Base-by-base conservation (phyloP, 2,113 vertebrate genomes). In the Microtus montanus region DNA sequence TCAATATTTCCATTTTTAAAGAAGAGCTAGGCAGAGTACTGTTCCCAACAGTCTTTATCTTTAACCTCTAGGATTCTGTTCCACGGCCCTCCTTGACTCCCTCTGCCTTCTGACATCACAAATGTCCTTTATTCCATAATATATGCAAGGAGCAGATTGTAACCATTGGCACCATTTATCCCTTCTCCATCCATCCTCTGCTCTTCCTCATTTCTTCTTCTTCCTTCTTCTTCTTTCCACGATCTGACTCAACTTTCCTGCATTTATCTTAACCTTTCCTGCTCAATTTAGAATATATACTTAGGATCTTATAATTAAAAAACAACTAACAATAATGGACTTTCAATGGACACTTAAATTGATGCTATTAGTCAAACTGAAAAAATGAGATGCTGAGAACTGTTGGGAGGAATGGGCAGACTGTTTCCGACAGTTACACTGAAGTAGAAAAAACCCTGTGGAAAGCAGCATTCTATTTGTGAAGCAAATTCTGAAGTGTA, bases 1-100 rank as follows among this genome's bases (percentile, higher is more conserved):
- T 68, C 52, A 80, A 49, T 2, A 35, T 64, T 90, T 8, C 66
- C 68, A 89, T 66, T 90, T 93, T 79, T 73, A 96, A 91, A 47
- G n/a, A 92, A 94, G 17, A 83, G 28, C 22, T 92, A 7, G 66
- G 3, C 1, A 24, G 66, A 3, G 8, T 15, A 52, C 24, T 41
- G 19, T 58, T 49, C 13, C 54, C 28, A 41, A 22, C 66, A 26
- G 13, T 2, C 7, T 82, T 58, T 77, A n/a, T 80, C 14, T 73
- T 74, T 54, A 54, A 11, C 38, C 6, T 4, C 1, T 49, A 35
- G 52, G n/a, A 94, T 85, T 80, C 9, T 68, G 1, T 3, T 28
- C n/a, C 8, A 0, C 28, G 14, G 15, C 26, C 30, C 7, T 49
- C 17, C 17, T 11, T 19, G 38, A 70, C 44, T 12, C 8, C 7